These are phyloP conservation scores for Turritopsis dohrnii DNA, from an alignment of 30 jellyfish, hydroid and myxozoan species.

Conservation along the genomic window DNA sequence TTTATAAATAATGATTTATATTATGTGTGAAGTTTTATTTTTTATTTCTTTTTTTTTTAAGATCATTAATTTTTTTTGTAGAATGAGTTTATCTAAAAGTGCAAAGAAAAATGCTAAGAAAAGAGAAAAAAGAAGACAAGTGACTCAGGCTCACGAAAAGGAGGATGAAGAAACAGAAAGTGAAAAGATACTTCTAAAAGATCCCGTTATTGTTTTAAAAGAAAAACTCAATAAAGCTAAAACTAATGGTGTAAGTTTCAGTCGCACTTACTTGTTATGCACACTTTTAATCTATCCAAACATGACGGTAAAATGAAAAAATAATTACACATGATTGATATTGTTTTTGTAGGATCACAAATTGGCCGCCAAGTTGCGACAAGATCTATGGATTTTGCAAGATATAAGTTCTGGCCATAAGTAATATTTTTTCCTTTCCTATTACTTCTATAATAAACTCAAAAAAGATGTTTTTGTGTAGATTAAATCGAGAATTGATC, in stretches of 20 bases:
- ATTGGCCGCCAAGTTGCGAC: slow-evolving; percentile 60
- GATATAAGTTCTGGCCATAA: slow-evolving; percentile 63
- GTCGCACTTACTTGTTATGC: no score
- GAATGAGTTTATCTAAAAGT: slow-evolving; percentile 13
- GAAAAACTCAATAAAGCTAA: not conserved
- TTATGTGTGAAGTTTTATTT: no score
- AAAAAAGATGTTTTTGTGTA: not conserved
- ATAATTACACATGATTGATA: no score
- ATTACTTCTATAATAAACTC: not conserved
- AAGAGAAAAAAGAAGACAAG: slow-evolving; percentile 8
- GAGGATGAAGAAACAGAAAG: not conserved
- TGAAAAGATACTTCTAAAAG: slow-evolving; percentile 4
- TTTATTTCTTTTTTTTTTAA: no score
- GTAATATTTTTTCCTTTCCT: not conserved
- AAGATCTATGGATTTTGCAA: slow-evolving; percentile 80
- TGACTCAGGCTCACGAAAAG: not conserved
- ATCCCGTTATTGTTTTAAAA: not conserved
- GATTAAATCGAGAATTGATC: not conserved
- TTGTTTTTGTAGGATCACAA: slow-evolving; percentile 41
- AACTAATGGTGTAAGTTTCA: slow-evolving; percentile 2
- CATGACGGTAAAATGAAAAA: no score
- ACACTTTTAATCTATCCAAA: no score
- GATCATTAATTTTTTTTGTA: not conserved
- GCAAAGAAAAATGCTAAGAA: slow-evolving; percentile 13
- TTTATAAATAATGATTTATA: no score